Conservation (phyloP, 2,113 vertebrate genomes). For the Stomatorhinus ivindoensis region DNA sequence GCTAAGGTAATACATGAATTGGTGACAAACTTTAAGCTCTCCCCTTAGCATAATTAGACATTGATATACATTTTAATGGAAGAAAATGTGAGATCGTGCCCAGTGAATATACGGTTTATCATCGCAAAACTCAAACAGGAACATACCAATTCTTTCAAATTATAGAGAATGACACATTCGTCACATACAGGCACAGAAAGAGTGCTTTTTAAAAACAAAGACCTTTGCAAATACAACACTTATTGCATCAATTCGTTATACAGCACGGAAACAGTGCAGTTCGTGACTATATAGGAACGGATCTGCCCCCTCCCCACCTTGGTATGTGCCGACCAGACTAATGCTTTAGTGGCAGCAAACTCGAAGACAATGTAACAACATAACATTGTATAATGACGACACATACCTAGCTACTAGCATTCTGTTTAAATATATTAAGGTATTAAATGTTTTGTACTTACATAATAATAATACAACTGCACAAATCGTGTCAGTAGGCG, state of each 20-base stretch:
- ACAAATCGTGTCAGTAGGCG: conserved; percentile 16
- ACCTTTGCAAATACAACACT: background rate
- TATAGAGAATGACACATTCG: background rate
- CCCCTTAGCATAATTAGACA: background rate
- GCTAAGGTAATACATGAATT: background rate
- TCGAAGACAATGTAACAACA: background rate
- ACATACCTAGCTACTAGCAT: background rate
- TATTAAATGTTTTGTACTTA: conserved; percentile 10
- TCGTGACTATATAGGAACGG: background rate
- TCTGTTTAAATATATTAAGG: background rate
- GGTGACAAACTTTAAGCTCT: background rate
- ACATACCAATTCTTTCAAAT: background rate
- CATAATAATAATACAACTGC: conserved; percentile 16
- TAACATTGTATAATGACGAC: background rate
- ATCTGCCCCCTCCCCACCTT: background rate
- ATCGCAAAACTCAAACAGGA: background rate
- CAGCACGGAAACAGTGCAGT: background rate
- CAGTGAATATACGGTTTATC: background rate
- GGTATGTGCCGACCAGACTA: background rate
- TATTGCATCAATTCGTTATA: background rate
- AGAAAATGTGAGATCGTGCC: background rate
- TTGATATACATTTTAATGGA: background rate
- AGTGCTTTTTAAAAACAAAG: background rate
- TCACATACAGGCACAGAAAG: background rate
- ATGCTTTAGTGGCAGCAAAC: background rate